phyloP scores from a whole-genome alignment of 2,113 vertebrate species.

The Aplodontia rufa region DNA sequence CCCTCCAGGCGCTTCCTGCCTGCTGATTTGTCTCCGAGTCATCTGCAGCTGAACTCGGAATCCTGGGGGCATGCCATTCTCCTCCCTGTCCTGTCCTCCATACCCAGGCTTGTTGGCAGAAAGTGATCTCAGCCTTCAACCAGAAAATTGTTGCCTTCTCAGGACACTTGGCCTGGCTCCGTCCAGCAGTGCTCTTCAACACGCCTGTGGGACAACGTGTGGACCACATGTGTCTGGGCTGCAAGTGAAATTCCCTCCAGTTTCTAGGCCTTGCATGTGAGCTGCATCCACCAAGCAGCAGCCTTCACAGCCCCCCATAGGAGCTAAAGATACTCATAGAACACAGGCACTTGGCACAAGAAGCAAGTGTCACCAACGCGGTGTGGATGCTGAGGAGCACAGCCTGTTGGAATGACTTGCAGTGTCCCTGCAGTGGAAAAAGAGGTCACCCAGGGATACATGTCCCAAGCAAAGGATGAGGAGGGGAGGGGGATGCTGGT shows the following conservation, averaged over 20 bases:
- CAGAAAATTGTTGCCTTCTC: neutral
- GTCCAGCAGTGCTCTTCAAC: neutral
- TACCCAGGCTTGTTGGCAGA: neutral
- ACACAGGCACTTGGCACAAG: neutral
- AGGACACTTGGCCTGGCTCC: neutral
- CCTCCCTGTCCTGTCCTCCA: neutral
- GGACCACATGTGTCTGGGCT: neutral
- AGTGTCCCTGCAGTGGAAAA: neutral
- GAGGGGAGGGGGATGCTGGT: neutral
- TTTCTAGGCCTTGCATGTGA: conserved; percentile 2
- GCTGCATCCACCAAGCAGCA: neutral
- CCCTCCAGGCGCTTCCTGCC: neutral
- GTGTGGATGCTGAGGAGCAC: neutral
- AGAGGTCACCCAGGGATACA: neutral
- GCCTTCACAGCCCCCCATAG: neutral
- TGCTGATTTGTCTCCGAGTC: neutral
- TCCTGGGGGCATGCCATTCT: neutral
- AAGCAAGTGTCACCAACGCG: conserved; percentile 7
- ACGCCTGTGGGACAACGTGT: neutral
- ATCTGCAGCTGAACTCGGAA: neutral
- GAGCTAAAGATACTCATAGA: neutral
- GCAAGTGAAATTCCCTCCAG: conserved; percentile 25
- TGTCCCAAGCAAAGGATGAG: neutral
- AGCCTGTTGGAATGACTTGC: neutral
- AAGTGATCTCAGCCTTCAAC: neutral